phyloP scores from a whole-genome alignment of 2,888 invertebrate species.

The Melanophora roralis region DNA sequence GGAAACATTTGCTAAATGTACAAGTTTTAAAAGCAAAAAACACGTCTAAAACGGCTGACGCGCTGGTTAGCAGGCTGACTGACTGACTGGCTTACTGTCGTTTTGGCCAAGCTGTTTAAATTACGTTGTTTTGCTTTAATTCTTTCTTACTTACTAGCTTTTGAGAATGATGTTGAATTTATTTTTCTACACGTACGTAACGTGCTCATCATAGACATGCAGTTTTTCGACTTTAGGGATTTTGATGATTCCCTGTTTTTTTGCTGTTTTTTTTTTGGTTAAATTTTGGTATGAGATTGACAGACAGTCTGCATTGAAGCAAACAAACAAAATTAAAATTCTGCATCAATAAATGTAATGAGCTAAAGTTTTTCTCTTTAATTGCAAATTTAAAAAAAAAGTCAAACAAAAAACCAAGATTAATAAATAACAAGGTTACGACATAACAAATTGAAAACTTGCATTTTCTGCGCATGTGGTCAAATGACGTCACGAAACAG shows the following conservation, averaged over 20 bases:
- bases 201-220: constrained; percentile 1
- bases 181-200: constrained; percentile 38
- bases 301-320: constrained; percentile 29
- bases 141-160: background rate
- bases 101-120: background rate
- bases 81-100: background rate
- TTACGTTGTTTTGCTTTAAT: background rate
- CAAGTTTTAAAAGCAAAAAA: background rate
- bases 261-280: constrained; percentile 12
- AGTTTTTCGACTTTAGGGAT: constrained; percentile 42
- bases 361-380: constrained; percentile 51
- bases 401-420: too few species aligned
- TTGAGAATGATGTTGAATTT: constrained; percentile 17
- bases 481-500: too few species aligned
- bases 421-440: too few species aligned
- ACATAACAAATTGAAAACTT: too few species aligned
- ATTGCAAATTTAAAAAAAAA: constrained; percentile 34
- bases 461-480: too few species aligned
- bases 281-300: constrained; percentile 51
- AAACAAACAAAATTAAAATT: constrained; percentile 36
- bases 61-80: background rate
- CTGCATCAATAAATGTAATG: constrained; percentile 54
- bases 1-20: constrained; percentile 52
- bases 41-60: background rate
- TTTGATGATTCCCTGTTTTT: constrained; percentile 33